A percentile compares a stretch with the other conserved stretches of the same genome.
phyloP scores from a whole-genome alignment of 2,888 invertebrate genomes.

The Choreutis nemorana region DNA sequence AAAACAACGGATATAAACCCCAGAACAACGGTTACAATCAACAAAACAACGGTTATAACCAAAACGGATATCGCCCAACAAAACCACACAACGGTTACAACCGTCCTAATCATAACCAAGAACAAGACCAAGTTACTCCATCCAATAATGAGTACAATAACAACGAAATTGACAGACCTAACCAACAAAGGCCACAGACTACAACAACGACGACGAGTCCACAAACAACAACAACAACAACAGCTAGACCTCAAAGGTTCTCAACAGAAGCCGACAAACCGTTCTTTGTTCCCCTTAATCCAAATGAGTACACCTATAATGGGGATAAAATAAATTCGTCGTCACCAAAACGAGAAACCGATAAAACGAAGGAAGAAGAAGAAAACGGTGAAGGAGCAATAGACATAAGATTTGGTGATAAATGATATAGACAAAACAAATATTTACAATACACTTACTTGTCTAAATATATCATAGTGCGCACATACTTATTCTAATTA shows the following conservation, averaged over 20 bases:
- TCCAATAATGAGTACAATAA: background rate
- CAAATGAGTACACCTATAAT: slow-evolving; percentile 29
- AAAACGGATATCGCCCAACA: slow-evolving; percentile 7
- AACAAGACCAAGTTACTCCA: background rate
- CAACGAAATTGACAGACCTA: slow-evolving; percentile 8
- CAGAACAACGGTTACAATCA: slow-evolving; percentile 5
- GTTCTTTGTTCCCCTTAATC: slow-evolving; percentile 34
- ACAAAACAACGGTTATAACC: slow-evolving; percentile 10
- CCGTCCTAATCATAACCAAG: slow-evolving; percentile 5
- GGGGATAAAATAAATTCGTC: slow-evolving; percentile 30
- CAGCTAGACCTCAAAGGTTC: too few relatives aligned
- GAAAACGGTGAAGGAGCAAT: slow-evolving; percentile 33
- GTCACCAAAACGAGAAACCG: slow-evolving; percentile 40
- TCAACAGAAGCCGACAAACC: too few relatives aligned
- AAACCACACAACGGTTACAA: slow-evolving; percentile 12
- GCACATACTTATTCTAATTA: background rate
- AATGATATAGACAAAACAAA: slow-evolving; percentile 11
- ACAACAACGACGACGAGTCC: slow-evolving; percentile 5
- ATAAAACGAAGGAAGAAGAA: slow-evolving; percentile 18
- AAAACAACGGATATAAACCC: slow-evolving; percentile 1
- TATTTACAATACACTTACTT: background rate
- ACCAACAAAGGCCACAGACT: slow-evolving; percentile 5
- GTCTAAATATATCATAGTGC: too few relatives aligned
- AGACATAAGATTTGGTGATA: slow-evolving; percentile 36
- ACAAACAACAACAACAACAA: slow-evolving; percentile 25